These are phyloP conservation scores for Ectobius pallidus DNA, from an alignment of 2,888 invertebrate species.

Conservation along the genomic window DNA sequence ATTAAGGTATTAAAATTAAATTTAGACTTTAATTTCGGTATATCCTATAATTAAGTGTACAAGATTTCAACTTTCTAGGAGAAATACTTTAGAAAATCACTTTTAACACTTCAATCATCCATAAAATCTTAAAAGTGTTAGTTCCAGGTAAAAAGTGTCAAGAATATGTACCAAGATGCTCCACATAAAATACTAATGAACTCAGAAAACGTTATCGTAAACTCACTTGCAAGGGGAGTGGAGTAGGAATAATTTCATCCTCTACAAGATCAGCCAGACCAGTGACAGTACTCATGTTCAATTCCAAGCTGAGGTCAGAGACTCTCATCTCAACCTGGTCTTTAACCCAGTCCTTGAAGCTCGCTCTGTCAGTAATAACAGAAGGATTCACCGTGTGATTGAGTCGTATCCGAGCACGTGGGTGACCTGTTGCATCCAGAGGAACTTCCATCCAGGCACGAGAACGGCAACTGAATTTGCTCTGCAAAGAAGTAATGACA, in stretches of 20 bases:
- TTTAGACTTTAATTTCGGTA: too few species aligned
- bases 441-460: constrained; percentile 78
- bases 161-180: too few species aligned
- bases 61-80: too few species aligned
- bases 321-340: constrained; percentile 68
- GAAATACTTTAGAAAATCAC: too few species aligned
- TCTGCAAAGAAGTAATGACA: constrained; percentile 62
- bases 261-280: constrained; percentile 84
- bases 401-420: constrained; percentile 65
- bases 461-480: constrained; percentile 80
- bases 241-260: constrained; percentile 81
- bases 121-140: too few species aligned
- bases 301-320: constrained; percentile 67
- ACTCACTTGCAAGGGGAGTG: constrained; percentile 80
- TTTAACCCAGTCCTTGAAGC: constrained; percentile 44
- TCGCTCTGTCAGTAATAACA: constrained; percentile 43
- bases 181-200: too few species aligned
- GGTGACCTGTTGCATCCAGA: constrained; percentile 55
- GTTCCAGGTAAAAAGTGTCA: too few species aligned
- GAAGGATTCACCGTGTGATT: constrained; percentile 56
- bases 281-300: constrained; percentile 82
- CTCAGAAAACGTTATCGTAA: not conserved
- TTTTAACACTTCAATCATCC: too few species aligned
- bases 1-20: too few species aligned
- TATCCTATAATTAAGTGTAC: too few species aligned